A percentile compares a stretch with the other conserved stretches of the same genome.
These are phyloP conservation scores for Caprella mutica DNA, from an alignment of 2,888 invertebrate species.

Conservation along the genomic window DNA sequence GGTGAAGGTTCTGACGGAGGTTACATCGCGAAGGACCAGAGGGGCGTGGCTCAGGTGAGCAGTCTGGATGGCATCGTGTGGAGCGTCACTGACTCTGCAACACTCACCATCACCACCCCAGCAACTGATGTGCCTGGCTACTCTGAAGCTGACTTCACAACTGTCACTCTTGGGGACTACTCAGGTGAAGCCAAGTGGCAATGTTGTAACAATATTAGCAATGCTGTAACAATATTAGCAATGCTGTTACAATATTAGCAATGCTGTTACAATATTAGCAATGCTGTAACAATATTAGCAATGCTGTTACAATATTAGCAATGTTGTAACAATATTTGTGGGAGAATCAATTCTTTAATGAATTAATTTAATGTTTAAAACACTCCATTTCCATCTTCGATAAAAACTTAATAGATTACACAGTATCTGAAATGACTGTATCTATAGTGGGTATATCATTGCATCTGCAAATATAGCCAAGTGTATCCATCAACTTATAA, in stretches of 20 bases:
- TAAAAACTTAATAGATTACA: too few species aligned
- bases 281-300: neutral
- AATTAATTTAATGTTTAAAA: too few species aligned
- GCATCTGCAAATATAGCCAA: too few species aligned
- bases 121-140: constrained; percentile 15
- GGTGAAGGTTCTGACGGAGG: constrained; percentile 9
- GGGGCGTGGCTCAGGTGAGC: constrained; percentile 16
- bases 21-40: constrained; percentile 20
- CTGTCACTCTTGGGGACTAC: constrained; percentile 11
- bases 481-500: too few species aligned
- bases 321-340: too few species aligned
- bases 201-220: neutral
- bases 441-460: too few species aligned
- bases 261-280: too few species aligned
- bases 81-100: constrained; percentile 15
- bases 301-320: neutral
- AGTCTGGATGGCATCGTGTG: constrained; percentile 22
- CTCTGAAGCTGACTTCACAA: neutral
- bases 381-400: too few species aligned
- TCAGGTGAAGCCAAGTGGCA: too few species aligned
- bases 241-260: neutral
- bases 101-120: neutral
- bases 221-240: neutral
- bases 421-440: too few species aligned
- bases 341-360: too few species aligned